These are phyloP conservation scores for Ploceus nigricollis DNA, from an alignment of 2,113 vertebrate genomes.

Conservation along the genomic window DNA sequence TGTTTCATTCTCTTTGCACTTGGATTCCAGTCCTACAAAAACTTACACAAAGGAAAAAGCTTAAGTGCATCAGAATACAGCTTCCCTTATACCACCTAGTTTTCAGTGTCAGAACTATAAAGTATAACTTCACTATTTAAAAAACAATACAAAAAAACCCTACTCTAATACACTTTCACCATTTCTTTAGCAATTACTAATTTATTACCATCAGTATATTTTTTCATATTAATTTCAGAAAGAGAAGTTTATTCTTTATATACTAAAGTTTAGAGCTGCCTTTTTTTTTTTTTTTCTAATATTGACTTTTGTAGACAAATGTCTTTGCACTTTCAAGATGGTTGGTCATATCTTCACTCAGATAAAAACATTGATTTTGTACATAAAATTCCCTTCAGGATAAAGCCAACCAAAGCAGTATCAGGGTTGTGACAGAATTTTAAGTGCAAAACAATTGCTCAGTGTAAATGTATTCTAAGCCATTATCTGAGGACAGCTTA, in stretches of 20 bases:
- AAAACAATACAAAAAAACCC: fast-evolving
- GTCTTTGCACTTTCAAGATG: not conserved
- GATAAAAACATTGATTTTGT: not conserved
- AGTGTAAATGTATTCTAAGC: not conserved
- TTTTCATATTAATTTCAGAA: not conserved
- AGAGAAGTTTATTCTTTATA: not conserved
- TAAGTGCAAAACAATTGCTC: not conserved
- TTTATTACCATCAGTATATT: not conserved
- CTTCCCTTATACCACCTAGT: not conserved
- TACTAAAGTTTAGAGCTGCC: not conserved
- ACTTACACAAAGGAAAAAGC: not conserved
- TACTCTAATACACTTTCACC: fast-evolving
- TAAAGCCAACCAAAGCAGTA: not conserved
- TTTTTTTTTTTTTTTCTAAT: not conserved
- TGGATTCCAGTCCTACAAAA: not conserved
- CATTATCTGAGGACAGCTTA: not conserved
- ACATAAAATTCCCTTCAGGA: not conserved
- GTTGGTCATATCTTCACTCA: not conserved
- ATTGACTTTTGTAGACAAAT: not conserved
- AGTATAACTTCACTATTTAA: not conserved
- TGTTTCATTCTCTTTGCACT: not conserved
- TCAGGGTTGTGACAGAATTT: not conserved
- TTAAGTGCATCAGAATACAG: not conserved
- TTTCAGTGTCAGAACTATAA: not conserved
- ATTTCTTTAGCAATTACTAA: not conserved